Conservation (phyloP, 2,113 vertebrate species). For the Gobio gobio region DNA sequence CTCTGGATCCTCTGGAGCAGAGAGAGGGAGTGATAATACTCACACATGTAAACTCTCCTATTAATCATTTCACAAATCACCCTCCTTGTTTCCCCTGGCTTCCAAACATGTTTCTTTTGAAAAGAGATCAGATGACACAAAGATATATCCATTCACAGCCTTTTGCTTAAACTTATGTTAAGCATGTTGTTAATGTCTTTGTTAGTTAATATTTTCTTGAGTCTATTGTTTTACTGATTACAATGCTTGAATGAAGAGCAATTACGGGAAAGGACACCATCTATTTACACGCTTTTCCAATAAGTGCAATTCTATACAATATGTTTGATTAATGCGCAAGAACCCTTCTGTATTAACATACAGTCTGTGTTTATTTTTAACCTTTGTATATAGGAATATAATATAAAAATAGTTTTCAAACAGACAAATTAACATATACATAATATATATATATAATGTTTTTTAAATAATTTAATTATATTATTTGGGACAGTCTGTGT, state of each 20-base stretch:
- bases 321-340: not conserved
- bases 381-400: not conserved
- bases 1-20: not conserved
- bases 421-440: no score
- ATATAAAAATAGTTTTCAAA: not conserved
- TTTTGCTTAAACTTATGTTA: conserved; percentile 25
- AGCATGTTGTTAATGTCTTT: conserved; percentile 35
- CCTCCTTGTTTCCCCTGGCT: conserved; percentile 48
- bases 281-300: conserved; percentile 1
- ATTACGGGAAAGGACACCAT: conserved; percentile 9
- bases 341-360: not conserved
- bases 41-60: conserved; percentile 45
- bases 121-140: conserved; percentile 56
- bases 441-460: no score
- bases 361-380: not conserved
- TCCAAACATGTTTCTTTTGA: conserved; percentile 55
- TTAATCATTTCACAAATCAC: conserved; percentile 65
- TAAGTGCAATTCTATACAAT: conserved; percentile 9
- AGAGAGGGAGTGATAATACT: not conserved
- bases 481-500: not conserved
- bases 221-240: conserved; percentile 65
- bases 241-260: conserved; percentile 23
- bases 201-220: conserved; percentile 60
- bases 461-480: no score
- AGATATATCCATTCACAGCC: conserved; percentile 31